Evolutionary conservation across 2,113 vertebrate species (phyloP), one percentile per base, ranked within the genome.

Genomic region (Lathamus discolor): DNA sequence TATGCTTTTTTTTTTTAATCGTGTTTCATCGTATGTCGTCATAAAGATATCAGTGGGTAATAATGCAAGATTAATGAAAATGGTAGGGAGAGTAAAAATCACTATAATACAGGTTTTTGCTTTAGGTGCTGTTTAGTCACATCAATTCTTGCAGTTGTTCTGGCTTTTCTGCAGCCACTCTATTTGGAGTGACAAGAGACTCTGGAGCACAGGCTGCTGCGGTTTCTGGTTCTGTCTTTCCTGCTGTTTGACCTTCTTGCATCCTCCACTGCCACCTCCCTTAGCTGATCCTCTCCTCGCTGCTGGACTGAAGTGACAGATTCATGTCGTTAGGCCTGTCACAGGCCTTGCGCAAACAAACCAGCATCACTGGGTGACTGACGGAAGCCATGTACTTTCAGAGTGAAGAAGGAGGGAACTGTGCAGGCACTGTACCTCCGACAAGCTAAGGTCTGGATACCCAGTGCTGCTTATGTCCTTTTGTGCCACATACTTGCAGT

Each of bases 401-500:
- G 39, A 64, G 52, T 1, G 3, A 63, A 11, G 11, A 24, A 29
- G 39, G 31, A 73, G 67, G 83, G 55, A 51, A 23, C 28, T 3
- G 6, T 12, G 22, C 25, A 33, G 28, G 44, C 28, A 5, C 17
- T 44, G 62, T 19, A 17, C 24, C 27, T 74, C 59, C 3, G 1
- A 18, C 2, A 43, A 62, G 43, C 68, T 5, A 2, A 24, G 10
- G 16, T 70, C 62, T 9, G 17, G 10, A 10, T 54, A 18, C 27
- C 9, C 24, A 0, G 1, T 55, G 52, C 28, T 67, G 33, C 62
- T 59, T 5, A 0, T 55, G 27, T 63, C 33, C 77, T 86, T 86
- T 87, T 0, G 0, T 52, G 9, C 29, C 33, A 12, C 1, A 0
- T 31, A 4, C 69, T 46, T 70, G 23, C 11, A n/a, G 5, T 74